A percentile compares a stretch with the other conserved stretches of the same genome.
These are phyloP conservation scores for Bubo blakistoni DNA, from an alignment of 2,113 vertebrate genomes.

Conservation along the genomic window DNA sequence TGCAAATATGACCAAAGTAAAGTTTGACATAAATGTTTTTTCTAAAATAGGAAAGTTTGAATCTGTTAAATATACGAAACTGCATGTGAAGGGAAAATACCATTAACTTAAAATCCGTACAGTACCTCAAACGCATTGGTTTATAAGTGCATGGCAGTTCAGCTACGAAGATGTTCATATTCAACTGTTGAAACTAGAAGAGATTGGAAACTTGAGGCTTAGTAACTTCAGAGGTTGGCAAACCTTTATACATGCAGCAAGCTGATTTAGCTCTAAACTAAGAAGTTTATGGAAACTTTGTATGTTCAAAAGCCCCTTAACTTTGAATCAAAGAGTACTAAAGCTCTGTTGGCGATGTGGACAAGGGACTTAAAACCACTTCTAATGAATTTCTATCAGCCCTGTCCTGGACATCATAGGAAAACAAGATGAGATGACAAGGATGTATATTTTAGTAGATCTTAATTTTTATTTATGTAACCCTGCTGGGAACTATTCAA, in stretches of 20 bases:
- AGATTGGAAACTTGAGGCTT: background rate
- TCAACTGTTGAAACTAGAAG: background rate
- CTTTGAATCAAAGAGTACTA: slow-evolving; percentile 1
- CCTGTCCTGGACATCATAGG: background rate
- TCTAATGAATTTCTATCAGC: background rate
- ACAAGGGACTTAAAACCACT: background rate
- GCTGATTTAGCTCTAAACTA: slow-evolving; percentile 4
- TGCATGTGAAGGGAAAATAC: background rate
- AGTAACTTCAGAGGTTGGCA: background rate
- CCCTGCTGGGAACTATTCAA: background rate
- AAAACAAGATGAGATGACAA: background rate
- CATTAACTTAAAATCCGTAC: background rate
- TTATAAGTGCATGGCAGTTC: background rate
- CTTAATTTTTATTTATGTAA: background rate
- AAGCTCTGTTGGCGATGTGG: background rate
- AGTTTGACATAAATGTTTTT: background rate
- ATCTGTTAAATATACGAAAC: background rate
- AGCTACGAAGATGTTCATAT: background rate
- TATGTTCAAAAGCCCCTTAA: slow-evolving; percentile 1
- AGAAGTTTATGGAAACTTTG: slow-evolving; percentile 24
- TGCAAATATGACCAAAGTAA: background rate
- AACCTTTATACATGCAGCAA: background rate
- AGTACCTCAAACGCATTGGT: background rate
- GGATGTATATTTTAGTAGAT: background rate
- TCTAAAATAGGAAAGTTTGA: background rate